Evolutionary conservation across 1,140 invertebrate genomes (phyloP), one percentile per base, ranked within the genome.

Genomic region (Galendromus occidentalis): DNA sequence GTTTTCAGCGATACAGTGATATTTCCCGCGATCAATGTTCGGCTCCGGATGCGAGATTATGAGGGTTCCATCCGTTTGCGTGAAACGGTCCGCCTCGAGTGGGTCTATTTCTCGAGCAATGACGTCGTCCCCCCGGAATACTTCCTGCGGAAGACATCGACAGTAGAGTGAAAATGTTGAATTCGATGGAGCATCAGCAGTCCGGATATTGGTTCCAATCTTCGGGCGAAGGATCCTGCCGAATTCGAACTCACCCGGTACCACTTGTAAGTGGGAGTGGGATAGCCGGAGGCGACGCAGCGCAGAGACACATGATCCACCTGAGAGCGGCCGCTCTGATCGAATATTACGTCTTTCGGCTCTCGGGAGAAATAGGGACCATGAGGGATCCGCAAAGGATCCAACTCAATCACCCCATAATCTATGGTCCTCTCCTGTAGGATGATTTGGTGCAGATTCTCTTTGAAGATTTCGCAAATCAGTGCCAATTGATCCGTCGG

Each of bases 1-100:
- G 75, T 97, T 98, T 14, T 80, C 79, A 6, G 91, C 91, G 69
- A 85, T 85, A 71, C 93, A 98, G 73, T 93, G 88, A 77, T 94
- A 96, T 25, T 83, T 83, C 17, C 89, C 88, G 74, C 86, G 80
- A 74, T 96, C 91, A 25, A 68, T 65, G 22, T 70, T 69, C 73
- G 87, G 83, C 67, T 85, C 81, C n/a, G 92, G 91, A 69, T 84
- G 79, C 71, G 86, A 82, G 66, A 97, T 94, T 67, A 91, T 91
- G 0, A 97, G 75, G 64, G 84, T 85, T 41, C 92, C 92, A 69
- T 91, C 91, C 72, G 87, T 92, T 7, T 94, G 75, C 1, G 91
- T 93, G 72, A 86, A 89, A 64, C 87, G 81, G 18, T 72, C 71
- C 73, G 91, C 82, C 25, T 68, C 68, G 51, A 93, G 71, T 0